phyloP scores from a whole-genome alignment of 2,797 vertebrate species.

The Lagorchestes hirsutus region DNA sequence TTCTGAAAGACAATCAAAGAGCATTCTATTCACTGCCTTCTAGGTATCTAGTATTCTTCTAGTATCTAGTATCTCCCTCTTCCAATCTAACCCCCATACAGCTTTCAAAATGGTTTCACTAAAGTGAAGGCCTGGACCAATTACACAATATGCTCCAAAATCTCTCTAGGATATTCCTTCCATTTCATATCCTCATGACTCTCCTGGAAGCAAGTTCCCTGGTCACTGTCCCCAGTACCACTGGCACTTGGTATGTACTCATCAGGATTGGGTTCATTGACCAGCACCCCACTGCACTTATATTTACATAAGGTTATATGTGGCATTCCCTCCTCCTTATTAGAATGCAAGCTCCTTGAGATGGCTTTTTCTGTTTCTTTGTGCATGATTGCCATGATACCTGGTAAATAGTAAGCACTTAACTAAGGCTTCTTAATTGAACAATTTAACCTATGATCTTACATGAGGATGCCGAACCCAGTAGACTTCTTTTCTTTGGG shows the following conservation, averaged over 20 bases:
- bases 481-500: background rate
- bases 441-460: background rate
- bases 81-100: background rate
- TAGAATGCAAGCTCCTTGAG: too few species aligned
- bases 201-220: too few species aligned
- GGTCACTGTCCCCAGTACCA: too few species aligned
- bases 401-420: too few species aligned
- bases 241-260: too few species aligned
- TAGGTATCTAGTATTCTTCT: too few species aligned
- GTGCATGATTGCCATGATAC: too few species aligned
- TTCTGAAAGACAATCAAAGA: background rate
- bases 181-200: too few species aligned
- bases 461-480: background rate
- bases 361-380: background rate
- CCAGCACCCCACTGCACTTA: too few species aligned
- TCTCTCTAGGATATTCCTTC: background rate
- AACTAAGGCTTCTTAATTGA: background rate
- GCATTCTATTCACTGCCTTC: background rate
- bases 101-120: background rate
- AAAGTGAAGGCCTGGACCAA: background rate
- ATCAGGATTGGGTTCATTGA: too few species aligned
- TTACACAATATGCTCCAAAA: background rate
- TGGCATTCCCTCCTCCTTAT: too few species aligned
- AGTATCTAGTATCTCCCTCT: background rate
- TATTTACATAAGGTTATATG: too few species aligned